Conservation (phyloP, 2,888 invertebrate genomes). For the Sericinus montela region DNA sequence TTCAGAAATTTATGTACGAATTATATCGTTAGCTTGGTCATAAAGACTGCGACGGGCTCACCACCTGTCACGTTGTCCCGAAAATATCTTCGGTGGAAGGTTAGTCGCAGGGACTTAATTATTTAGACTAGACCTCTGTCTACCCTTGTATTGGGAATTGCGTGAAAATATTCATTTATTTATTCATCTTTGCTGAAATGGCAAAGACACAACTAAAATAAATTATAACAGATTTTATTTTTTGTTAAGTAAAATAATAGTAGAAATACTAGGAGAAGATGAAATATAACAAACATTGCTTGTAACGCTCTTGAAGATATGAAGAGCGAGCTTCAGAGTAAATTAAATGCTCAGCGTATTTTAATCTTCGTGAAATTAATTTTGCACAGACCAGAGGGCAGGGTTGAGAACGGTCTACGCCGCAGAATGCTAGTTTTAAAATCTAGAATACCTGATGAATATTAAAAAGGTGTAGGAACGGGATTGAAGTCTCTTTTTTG, state of each 20-base stretch:
- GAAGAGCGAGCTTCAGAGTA: slow-evolving; percentile 16
- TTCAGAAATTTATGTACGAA: too few relatives aligned
- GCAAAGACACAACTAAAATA: too few relatives aligned
- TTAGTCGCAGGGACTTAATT: too few relatives aligned
- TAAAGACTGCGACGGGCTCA: too few relatives aligned
- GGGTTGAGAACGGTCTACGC: slow-evolving; percentile 9
- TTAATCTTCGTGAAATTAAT: slow-evolving; percentile 20
- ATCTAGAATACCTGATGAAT: slow-evolving; percentile 13
- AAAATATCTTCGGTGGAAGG: too few relatives aligned
- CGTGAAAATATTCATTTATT: too few relatives aligned
- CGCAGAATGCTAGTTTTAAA: slow-evolving; percentile 5
- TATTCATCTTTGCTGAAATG: too few relatives aligned
- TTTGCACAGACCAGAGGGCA: slow-evolving; percentile 17
- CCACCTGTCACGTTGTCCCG: too few relatives aligned
- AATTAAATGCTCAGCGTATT: slow-evolving; percentile 19
- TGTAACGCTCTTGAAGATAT: slow-evolving; percentile 17
- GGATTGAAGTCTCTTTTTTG: not conserved
- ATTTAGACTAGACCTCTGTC: too few relatives aligned
- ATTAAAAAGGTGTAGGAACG: slow-evolving; percentile 7
- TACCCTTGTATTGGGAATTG: too few relatives aligned
- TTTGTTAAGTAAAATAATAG: not conserved
- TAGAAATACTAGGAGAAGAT: slow-evolving; percentile 4
- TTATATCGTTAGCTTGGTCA: too few relatives aligned
- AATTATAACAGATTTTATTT: too few relatives aligned
- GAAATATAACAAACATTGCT: slow-evolving; percentile 17